These are phyloP conservation scores for Notolepis coatsorum DNA, from an alignment of 2,797 vertebrate species.

Conservation along the genomic window DNA sequence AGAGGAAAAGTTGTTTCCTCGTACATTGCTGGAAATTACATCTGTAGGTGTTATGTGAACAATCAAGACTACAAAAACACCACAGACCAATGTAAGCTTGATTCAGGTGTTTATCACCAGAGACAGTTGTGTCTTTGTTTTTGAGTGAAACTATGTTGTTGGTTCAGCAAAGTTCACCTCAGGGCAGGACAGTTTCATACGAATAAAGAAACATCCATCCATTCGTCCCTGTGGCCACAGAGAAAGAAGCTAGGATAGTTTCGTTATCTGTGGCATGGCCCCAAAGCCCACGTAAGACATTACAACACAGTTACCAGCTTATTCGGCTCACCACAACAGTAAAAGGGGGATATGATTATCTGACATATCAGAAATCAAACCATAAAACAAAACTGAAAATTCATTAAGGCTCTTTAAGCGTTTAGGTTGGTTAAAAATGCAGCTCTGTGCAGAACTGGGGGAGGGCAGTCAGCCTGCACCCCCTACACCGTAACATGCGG, in stretches of 20 bases:
- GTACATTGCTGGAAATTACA: too few relatives aligned
- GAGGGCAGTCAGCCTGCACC: slow-evolving; percentile 6
- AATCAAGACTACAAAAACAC: too few relatives aligned
- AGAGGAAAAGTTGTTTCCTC: too few relatives aligned
- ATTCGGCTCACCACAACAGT: slow-evolving; percentile 17
- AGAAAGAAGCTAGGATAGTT: slow-evolving; percentile 18
- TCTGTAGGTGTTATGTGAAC: too few relatives aligned
- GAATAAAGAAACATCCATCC: slow-evolving; percentile 46
- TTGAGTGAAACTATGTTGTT: slow-evolving; percentile 9
- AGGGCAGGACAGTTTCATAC: slow-evolving; percentile 20
- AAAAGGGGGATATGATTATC: neutral
- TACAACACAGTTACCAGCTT: slow-evolving; percentile 18
- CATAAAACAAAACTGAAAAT: slow-evolving; percentile 12
- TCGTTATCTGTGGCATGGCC: slow-evolving; percentile 53
- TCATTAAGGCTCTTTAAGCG: slow-evolving; percentile 15
- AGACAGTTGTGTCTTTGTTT: too few relatives aligned
- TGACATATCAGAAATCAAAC: slow-evolving; percentile 42
- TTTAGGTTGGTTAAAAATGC: slow-evolving; percentile 72
- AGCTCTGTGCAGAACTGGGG: slow-evolving; percentile 50
- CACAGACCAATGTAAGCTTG: too few relatives aligned
- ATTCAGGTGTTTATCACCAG: too few relatives aligned
- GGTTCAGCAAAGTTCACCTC: slow-evolving; percentile 58
- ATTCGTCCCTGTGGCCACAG: slow-evolving; percentile 39
- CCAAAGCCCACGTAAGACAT: slow-evolving; percentile 27
- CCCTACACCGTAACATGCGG: slow-evolving; percentile 14